These are phyloP conservation scores for Myotis davidii DNA, from an alignment of 2,113 vertebrate species.

Conservation along the genomic window DNA sequence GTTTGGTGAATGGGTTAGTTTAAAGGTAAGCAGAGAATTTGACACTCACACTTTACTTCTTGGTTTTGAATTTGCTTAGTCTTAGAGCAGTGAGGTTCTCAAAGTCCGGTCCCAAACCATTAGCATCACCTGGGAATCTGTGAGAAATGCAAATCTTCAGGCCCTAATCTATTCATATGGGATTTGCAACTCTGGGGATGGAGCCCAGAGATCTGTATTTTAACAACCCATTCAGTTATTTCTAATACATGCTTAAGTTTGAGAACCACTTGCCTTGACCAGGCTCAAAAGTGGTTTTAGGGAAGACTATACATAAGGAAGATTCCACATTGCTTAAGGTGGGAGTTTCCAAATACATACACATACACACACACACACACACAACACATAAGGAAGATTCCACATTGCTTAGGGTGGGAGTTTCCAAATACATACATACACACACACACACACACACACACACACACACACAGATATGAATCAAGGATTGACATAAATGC, in stretches of 20 bases:
- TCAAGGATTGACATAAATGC: neutral
- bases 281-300: neutral
- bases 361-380: no score
- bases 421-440: neutral
- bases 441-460: neutral
- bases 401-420: neutral
- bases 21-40: neutral
- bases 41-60: neutral
- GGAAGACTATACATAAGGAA: neutral
- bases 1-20: neutral
- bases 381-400: neutral
- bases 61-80: slow-evolving; percentile 11
- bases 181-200: neutral
- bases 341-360: neutral
- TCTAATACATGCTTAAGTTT: neutral
- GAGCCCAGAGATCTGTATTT: neutral
- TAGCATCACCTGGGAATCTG: neutral
- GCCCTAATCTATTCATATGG: neutral
- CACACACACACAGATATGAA: neutral
- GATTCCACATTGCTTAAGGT: neutral
- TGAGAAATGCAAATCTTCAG: neutral
- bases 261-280: neutral
- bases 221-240: neutral
- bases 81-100: neutral
- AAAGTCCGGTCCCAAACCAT: neutral